phyloP scores from a whole-genome alignment of 2,113 vertebrate genomes.

The Caracal caracal region DNA sequence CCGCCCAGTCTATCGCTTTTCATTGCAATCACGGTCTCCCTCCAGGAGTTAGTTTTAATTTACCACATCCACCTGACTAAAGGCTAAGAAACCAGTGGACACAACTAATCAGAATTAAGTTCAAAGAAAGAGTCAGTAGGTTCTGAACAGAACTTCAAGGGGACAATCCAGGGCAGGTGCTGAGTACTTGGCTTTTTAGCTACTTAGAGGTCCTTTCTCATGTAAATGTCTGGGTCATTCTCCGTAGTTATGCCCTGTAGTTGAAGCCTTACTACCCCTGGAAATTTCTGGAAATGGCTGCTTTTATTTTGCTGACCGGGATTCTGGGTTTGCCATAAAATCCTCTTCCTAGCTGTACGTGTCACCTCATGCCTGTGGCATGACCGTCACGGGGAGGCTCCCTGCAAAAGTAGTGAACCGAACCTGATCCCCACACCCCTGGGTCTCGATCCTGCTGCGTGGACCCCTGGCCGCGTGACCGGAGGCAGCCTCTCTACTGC shows the following conservation, averaged over 20 bases:
- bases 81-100: background rate
- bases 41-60: background rate
- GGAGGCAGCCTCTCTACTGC: background rate
- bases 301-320: background rate
- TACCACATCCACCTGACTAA: background rate
- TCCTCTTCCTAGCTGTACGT: rapidly evolving
- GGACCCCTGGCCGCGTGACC: background rate
- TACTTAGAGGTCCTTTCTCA: background rate
- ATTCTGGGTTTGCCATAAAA: background rate
- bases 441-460: background rate
- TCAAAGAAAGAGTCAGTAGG: background rate
- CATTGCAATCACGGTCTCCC: background rate
- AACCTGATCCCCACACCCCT: background rate
- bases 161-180: background rate
- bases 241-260: background rate
- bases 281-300: background rate
- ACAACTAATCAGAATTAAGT: background rate
- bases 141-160: background rate
- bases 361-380: rapidly evolving
- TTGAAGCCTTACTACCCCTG: background rate
- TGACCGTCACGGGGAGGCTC: rapidly evolving
- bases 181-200: background rate
- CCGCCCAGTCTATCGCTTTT: background rate
- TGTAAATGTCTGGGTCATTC: background rate
- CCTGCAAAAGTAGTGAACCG: background rate